A percentile compares a stretch with the other conserved stretches of the same genome.
phyloP scores from a whole-genome alignment of 2,888 invertebrate genomes.

The Xanthia togata region DNA sequence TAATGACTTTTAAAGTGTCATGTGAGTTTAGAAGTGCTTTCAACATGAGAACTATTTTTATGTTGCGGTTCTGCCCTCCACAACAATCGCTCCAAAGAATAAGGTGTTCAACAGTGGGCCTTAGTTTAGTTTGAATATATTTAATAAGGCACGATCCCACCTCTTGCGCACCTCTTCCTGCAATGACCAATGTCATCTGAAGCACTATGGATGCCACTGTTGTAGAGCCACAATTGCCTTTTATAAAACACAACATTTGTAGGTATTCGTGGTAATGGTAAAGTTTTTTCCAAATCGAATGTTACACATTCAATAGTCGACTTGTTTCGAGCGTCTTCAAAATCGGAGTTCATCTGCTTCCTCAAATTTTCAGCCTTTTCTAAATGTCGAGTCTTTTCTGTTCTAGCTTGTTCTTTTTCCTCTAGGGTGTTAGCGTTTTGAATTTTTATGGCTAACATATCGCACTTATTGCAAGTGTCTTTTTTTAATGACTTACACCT shows the following conservation, averaged over 20 bases:
- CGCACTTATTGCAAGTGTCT: conserved; percentile 37
- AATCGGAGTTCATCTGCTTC: conserved; percentile 41
- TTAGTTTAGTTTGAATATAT: conserved; percentile 27
- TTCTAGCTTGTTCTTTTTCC: conserved; percentile 30
- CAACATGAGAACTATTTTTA: conserved; percentile 26
- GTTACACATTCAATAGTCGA: conserved; percentile 26
- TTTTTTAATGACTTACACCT: conserved; percentile 32
- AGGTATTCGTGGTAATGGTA: conserved; percentile 42
- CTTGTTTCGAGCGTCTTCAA: conserved; percentile 34
- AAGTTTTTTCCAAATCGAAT: conserved; percentile 37
- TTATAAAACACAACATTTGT: conserved; percentile 52
- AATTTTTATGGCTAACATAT: conserved; percentile 28
- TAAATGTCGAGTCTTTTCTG: conserved; percentile 38
- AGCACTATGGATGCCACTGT: conserved; percentile 44
- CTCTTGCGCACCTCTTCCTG: conserved; percentile 27
- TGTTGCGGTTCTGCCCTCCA: conserved; percentile 26
- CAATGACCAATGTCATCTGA: conserved; percentile 32
- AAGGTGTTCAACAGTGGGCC: conserved; percentile 27
- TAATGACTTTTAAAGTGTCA: conserved; percentile 7
- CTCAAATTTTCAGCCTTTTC: conserved; percentile 34
- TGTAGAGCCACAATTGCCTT: conserved; percentile 50
- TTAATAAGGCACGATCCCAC: conserved; percentile 27
- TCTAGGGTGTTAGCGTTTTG: conserved; percentile 24
- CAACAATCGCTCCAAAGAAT: conserved; percentile 28
- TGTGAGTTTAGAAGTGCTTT: conserved; percentile 20